Percentiles rank a stretch among this genome's conserved stretches.
Conservation (phyloP, 2,888 invertebrate species). For the Eueremaeus valkanovi region DNA sequence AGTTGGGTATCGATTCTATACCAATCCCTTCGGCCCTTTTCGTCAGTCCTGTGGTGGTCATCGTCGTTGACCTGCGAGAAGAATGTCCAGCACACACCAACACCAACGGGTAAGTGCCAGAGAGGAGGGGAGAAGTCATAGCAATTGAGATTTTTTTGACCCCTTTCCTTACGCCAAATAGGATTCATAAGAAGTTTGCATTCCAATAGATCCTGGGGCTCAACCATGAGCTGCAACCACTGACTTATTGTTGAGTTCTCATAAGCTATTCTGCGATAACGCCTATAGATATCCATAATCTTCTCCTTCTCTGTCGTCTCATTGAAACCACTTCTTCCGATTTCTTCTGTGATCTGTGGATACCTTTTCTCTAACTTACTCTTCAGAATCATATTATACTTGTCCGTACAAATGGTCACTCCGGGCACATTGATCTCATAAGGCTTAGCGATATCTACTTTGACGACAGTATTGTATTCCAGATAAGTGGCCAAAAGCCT, state of each 20-base stretch:
- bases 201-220: neutral
- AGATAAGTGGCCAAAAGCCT: neutral
- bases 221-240: neutral
- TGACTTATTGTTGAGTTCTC: neutral
- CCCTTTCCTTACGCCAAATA: neutral
- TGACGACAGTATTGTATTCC: slow-evolving; percentile 13
- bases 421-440: neutral
- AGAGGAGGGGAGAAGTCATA: neutral
- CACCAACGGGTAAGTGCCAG: neutral
- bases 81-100: slow-evolving; percentile 12
- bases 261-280: neutral
- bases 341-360: neutral
- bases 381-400: neutral
- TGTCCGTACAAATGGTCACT: neutral
- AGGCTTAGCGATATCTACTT: neutral
- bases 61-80: neutral
- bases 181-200: neutral
- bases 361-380: neutral
- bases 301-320: neutral
- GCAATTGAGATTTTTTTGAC: neutral
- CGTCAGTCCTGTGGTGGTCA: neutral
- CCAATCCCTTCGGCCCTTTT: neutral
- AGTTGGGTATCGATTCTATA: neutral
- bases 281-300: neutral
- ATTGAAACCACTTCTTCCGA: neutral